Base-by-base conservation (phyloP, 2,113 vertebrate species). In the Coreoperca whiteheadi region DNA sequence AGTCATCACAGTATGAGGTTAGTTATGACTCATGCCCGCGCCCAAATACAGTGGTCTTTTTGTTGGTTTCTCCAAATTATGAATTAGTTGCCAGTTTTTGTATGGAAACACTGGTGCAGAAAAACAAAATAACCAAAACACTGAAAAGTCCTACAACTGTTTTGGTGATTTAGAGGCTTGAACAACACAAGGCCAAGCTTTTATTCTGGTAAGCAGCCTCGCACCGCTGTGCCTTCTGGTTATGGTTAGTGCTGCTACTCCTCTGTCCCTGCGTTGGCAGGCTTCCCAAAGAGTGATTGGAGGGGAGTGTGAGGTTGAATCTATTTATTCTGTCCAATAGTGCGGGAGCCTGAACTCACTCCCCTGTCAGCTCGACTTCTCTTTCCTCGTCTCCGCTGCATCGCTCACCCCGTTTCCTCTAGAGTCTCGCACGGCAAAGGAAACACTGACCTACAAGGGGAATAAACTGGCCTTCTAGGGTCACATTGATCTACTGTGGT, bases 281-380 rank as follows among this genome's bases (percentile, higher is more conserved):
- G 25, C n/a, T 25, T 77, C 66, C 66, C 69, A 83, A 41, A 77
- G 30, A 71, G 11, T 18, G 73, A 81, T 51, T 3, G 23, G 59
- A 67, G 85, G 56, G 60, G 41, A 76, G 89, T 14, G 77, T 82
- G 86, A 83, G 65, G 28, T 77, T 84, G 83, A 72, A 82, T 89
- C 95, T 95, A 95, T 96, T 96, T 95, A 94, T 95, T 94, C 92
- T 89, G 79, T 71, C 95, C 94, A 95, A 96, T 96, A 60, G 90
- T 78, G 81, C 34, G 46, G 20, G 43, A 51, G 89, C 65, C 78
- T 91, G 78, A 73, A 84, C 76, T 77, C 87, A 92, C 94, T 83
- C 95, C 95, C 94, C 92, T 72, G 67, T 68, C 71, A 78, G 66
- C 34, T 87, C 63, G 16, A 65, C 70, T 72, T 65, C 69, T 77